Evolutionary conservation across 1,140 invertebrate species (phyloP), one percentile per base, ranked within the genome.

Genomic region (Rhyacophila brunnea): DNA sequence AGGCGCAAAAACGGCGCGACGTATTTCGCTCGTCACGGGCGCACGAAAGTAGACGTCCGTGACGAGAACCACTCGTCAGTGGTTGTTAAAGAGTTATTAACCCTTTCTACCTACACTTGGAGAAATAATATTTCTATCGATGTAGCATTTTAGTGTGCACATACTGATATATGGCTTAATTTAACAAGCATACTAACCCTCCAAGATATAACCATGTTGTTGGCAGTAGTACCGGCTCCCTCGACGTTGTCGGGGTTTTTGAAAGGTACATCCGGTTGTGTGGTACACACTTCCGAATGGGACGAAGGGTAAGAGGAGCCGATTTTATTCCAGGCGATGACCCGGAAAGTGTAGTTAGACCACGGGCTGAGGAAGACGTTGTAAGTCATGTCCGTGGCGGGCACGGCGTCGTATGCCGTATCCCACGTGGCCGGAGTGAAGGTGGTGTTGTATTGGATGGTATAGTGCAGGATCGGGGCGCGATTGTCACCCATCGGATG

Each of bases 271-370:
- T 92, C 91, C 1, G 91, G 85, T 58, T 89, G 85, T 0, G 95
- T 98, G 17, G 86, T 87, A 72, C 97, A 99, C 11, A 88, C 81
- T 6, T 84, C 80, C 10, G 89, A 90, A 75, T 93, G 86, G 44
- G 79, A 58, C 60, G 95, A 98, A 0, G 96, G 93, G 23, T 83
- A 68, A 19, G 95, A 98, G 5, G 85, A 83, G 0, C 96, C 96
- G 66, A 98, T 92, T 76, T 93, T 94, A 75, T 99, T 99, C 70
- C 84, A 85, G 0, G 96, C 95, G 52, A 95, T 83, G 3, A 99
- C 92, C 35, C 96, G 81, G 83, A 98, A 99, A 0, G 95, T 98
- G 70, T 98, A 99, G 75, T 98, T 98, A 0, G 93, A 86, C 91
- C 92, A 97, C 0, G 95, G 94, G 43, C 85, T 88, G 82, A 97